Evolutionary conservation across 2,888 invertebrate genomes (phyloP).

Genomic region (Clepsis dumicolana): DNA sequence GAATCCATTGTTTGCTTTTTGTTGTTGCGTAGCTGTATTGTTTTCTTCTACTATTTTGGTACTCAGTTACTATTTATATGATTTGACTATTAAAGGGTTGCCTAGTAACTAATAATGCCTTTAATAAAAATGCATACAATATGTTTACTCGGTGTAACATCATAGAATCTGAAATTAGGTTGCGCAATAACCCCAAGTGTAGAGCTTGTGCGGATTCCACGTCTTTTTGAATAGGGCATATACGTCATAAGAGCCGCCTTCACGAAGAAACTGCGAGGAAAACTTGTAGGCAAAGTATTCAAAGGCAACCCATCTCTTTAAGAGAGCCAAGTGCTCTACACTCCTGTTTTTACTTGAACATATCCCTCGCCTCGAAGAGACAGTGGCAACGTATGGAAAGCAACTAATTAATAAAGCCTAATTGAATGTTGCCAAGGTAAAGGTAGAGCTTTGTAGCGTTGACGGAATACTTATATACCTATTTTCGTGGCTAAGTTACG

Average conservation of each 20-base stretch:
- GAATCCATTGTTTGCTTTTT: conserved; percentile 57
- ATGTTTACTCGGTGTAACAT: neutral
- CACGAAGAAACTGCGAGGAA: conserved; percentile 55
- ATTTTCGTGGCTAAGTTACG: conserved; percentile 57
- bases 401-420: conserved; percentile 32
- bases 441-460: conserved; percentile 44
- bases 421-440: conserved; percentile 19
- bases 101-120: neutral
- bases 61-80: conserved; percentile 10
- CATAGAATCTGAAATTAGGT: neutral
- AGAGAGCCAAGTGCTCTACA: conserved; percentile 48
- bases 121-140: neutral
- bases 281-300: conserved; percentile 57
- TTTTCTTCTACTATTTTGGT: conserved; percentile 17
- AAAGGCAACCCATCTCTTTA: conserved; percentile 58
- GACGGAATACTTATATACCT: conserved; percentile 49
- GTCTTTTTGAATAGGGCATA: conserved; percentile 54
- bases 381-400: conserved; percentile 28
- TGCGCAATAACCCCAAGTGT: conserved; percentile 30
- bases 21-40: conserved; percentile 45
- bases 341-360: conserved; percentile 46
- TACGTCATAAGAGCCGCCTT: conserved; percentile 53
- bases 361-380: conserved; percentile 40
- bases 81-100: neutral
- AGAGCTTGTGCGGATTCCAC: conserved; percentile 49